Evolutionary conservation across 2,113 vertebrate species (phyloP).

Genomic region (Neopipo cinnamomea): DNA sequence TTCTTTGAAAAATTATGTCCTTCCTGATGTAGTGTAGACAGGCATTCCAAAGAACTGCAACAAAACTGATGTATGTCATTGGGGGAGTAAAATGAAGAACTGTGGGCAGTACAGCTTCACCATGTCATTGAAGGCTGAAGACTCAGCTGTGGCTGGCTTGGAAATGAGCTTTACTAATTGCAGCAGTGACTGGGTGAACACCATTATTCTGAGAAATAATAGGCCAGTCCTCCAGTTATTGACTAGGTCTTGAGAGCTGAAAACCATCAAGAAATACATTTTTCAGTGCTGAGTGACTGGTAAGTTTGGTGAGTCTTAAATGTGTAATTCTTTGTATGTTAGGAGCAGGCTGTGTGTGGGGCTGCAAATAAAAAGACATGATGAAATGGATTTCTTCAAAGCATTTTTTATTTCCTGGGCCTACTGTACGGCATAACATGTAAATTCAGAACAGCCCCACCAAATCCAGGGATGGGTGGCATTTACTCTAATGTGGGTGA

Average conservation of each 20-base stretch:
- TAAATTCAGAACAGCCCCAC: background rate
- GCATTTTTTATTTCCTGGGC: background rate
- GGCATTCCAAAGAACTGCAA: background rate
- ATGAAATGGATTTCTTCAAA: background rate
- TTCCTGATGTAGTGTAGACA: background rate
- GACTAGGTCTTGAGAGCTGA: background rate
- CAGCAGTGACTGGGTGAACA: background rate
- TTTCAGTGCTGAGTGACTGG: background rate
- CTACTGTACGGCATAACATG: background rate
- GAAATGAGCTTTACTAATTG: background rate
- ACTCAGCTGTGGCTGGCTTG: background rate
- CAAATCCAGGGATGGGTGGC: background rate
- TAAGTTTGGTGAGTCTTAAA: background rate
- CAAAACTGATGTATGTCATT: background rate
- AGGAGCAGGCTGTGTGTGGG: background rate
- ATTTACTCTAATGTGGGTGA: background rate
- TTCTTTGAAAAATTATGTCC: background rate
- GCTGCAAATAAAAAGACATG: background rate
- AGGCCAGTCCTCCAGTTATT: background rate
- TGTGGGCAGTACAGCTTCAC: background rate
- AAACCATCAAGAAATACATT: background rate
- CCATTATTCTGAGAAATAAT: background rate
- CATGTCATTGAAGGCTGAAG: background rate
- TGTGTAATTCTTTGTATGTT: background rate
- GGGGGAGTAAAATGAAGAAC: background rate